Conservation (phyloP, 2,113 vertebrate species). For the Piaya cayana region DNA sequence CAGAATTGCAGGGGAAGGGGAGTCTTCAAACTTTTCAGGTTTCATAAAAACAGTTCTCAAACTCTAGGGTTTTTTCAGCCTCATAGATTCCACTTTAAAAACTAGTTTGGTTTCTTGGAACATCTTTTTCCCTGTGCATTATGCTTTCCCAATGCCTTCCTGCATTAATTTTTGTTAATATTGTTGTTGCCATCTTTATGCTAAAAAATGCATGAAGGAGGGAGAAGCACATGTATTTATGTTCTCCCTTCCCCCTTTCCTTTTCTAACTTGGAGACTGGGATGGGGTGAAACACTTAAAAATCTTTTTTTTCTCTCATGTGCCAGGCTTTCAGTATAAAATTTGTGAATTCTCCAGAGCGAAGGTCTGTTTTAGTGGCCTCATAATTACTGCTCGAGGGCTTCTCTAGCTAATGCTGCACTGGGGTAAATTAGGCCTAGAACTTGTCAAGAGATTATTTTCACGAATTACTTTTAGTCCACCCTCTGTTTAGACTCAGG, state of each 20-base stretch:
- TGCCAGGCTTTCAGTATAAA: background rate
- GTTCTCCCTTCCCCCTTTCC: background rate
- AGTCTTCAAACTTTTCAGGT: background rate
- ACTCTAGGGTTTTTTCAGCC: slow-evolving; percentile 18
- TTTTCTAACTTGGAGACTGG: background rate
- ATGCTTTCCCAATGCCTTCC: background rate
- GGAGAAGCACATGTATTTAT: background rate
- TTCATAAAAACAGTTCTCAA: slow-evolving; percentile 13
- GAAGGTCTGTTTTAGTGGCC: background rate
- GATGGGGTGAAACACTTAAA: background rate
- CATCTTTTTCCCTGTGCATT: background rate
- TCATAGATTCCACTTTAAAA: background rate
- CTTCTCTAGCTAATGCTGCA: background rate
- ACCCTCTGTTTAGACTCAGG: background rate
- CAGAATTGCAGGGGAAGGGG: background rate
- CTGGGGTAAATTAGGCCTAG: background rate
- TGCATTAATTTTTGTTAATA: slow-evolving; percentile 12
- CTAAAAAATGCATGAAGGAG: slow-evolving; percentile 30
- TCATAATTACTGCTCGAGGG: background rate
- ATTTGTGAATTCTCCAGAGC: background rate
- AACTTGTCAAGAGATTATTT: background rate
- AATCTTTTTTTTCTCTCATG: background rate
- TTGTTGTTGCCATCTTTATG: background rate
- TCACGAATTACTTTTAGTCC: background rate
- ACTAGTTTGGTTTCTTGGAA: background rate